A percentile compares a stretch with the other conserved stretches of the same genome.
Conservation (phyloP, 2,888 invertebrate genomes). For the Encarsia formosa region DNA sequence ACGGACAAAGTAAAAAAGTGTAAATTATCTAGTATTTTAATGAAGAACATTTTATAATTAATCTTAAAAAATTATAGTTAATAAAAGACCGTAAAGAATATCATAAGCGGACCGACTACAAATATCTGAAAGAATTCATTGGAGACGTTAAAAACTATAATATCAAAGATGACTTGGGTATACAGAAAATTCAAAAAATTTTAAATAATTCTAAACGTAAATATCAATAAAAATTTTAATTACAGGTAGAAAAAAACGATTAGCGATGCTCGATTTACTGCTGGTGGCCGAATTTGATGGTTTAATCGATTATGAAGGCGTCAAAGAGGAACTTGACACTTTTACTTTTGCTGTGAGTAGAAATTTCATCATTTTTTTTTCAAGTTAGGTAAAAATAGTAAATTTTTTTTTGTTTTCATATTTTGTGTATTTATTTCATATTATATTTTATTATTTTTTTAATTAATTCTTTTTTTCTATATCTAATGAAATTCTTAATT, state of each 20-base stretch:
- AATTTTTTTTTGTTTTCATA: no score
- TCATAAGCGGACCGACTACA: slow-evolving; percentile 19
- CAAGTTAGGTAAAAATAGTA: background rate
- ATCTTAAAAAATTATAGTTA: background rate
- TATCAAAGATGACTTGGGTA: background rate
- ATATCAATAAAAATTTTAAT: no score
- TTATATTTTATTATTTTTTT: background rate
- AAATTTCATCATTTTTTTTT: slow-evolving; percentile 1
- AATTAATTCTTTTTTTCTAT: background rate
- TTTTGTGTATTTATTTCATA: no score
- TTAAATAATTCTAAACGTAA: no score
- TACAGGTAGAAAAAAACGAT: slow-evolving; percentile 22
- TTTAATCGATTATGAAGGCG: slow-evolving; percentile 37
- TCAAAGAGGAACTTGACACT: slow-evolving; percentile 45
- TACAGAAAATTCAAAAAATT: no score
- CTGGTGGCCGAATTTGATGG: slow-evolving; percentile 35
- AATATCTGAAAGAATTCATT: slow-evolving; percentile 18
- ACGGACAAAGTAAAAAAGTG: slow-evolving; percentile 50
- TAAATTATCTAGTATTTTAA: no score
- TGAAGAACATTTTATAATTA: slow-evolving; percentile 11
- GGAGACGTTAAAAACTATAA: slow-evolving; percentile 1
- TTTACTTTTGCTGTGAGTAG: slow-evolving; percentile 36
- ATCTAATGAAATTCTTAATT: no score
- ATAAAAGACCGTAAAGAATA: slow-evolving; percentile 26
- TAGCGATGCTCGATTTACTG: slow-evolving; percentile 43